A percentile compares a stretch with the other conserved stretches of the same genome.
Conservation (phyloP, 2,888 invertebrate species). For the Pachliopta kotzebuea region DNA sequence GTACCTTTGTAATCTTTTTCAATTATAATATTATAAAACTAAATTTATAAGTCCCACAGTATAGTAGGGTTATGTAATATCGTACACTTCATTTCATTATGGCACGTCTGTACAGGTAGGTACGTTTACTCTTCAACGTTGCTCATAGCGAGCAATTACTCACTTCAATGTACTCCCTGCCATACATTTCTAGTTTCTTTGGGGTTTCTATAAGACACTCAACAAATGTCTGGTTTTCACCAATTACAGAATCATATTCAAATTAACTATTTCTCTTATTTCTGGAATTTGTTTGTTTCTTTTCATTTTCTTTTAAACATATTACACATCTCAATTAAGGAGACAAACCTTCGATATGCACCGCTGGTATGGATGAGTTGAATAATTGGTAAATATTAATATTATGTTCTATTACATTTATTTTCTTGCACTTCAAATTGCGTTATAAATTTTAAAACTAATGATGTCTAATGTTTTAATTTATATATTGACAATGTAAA, state of each 20-base stretch:
- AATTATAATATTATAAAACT: not conserved
- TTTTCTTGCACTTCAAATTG: constrained; percentile 40
- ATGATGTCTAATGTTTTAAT: not conserved
- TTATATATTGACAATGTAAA: not conserved
- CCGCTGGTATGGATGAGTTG: constrained; percentile 79
- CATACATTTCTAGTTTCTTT: constrained; percentile 14
- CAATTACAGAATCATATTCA: not conserved
- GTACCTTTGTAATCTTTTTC: not conserved
- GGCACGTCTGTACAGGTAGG: constrained; percentile 43
- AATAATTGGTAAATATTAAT: constrained; percentile 58
- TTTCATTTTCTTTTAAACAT: constrained; percentile 38
- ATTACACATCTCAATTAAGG: constrained; percentile 49
- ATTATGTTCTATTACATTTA: constrained; percentile 34
- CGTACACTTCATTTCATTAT: constrained; percentile 59
- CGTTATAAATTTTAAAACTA: constrained; percentile 8
- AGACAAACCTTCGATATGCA: constrained; percentile 71
- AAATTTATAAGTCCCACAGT: not conserved
- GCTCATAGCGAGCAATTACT: constrained; percentile 32
- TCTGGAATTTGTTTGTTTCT: not conserved
- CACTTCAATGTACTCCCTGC: constrained; percentile 3
- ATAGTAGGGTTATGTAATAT: constrained; percentile 37
- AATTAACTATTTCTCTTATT: constrained; percentile 5
- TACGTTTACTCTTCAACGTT: constrained; percentile 36
- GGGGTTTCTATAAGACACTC: not conserved
- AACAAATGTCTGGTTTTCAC: not conserved